Base-by-base conservation (phyloP, 2,113 vertebrate species). In the Campylomormyrus tamandua region DNA sequence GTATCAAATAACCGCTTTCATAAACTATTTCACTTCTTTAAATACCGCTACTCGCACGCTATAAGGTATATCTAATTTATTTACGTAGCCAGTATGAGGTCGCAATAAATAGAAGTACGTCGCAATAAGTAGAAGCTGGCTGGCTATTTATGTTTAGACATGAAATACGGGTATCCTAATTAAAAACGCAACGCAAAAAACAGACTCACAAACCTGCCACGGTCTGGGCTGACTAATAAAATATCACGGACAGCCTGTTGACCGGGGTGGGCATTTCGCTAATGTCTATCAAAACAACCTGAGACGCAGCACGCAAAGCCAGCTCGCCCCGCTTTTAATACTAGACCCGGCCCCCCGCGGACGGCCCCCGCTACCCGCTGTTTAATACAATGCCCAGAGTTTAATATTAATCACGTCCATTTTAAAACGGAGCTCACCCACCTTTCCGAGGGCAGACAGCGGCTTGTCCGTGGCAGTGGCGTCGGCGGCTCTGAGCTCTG, bases 341-440 rank as follows among this genome's bases (percentile, higher is more conserved):
- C 8, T 11, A 15, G 11, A 39, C 19, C 13, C 5, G 31, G 35
- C 31, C 8, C 56, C 15, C 35, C 39, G 39, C 39, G 39, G 39
- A 42, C 5, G 5, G 35, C 31, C 3, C 56, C 15, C 35, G 39
- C 15, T n/a, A 5, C 46, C 48, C 70, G n/a, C 19, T 27, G 77
- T 58, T 89, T 31, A 89, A 15, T 10, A 31, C 7, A 80, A 45
- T 7, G 35, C 31, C 9, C 27, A 42, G 27, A 27, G 83, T 86
- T 42, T 84, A 87, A 90, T 70, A 89, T 53, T 86, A 85, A 46
- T 45, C n/a, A n/a, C 49, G 66, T 53, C 90, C n/a, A n/a, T 66
- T 35, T 24, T 27, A 70, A 56, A 1, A 45, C 11, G n/a, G 42
- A 74, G 31, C 24, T 24, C 46, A 88, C 90, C 4, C 53, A 91